A percentile compares a stretch with the other conserved stretches of the same genome.
Evolutionary conservation across 1,140 invertebrate species (phyloP).

Genomic region (Solenopsis invicta): DNA sequence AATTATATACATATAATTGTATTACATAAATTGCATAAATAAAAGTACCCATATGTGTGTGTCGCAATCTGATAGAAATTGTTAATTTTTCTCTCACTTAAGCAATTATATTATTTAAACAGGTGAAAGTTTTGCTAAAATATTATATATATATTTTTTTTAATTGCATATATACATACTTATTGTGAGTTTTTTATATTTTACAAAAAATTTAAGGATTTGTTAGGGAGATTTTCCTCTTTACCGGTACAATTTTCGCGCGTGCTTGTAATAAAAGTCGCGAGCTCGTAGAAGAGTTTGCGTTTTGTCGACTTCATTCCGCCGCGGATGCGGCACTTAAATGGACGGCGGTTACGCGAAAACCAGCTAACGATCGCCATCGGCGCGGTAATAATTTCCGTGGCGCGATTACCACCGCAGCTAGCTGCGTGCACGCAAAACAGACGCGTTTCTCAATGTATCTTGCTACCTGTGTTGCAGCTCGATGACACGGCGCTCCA

Average conservation of each 20-base stretch:
- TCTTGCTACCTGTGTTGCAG: slow-evolving; percentile 89
- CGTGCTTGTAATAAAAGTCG: neutral
- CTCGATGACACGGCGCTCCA: slow-evolving; percentile 98
- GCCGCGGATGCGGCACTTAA: slow-evolving; percentile 40
- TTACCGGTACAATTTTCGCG: neutral
- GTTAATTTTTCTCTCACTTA: neutral
- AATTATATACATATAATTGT: neutral
- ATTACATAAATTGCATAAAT: neutral
- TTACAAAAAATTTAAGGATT: neutral
- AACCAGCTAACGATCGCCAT: slow-evolving; percentile 54
- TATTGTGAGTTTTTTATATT: neutral
- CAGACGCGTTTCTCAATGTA: slow-evolving; percentile 22
- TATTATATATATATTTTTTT: too few relatives aligned
- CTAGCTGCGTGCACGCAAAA: slow-evolving; percentile 31
- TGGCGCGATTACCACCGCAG: slow-evolving; percentile 27
- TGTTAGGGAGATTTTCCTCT: neutral
- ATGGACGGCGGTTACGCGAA: slow-evolving; percentile 71
- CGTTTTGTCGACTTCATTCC: neutral
- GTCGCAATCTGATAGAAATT: neutral
- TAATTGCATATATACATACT: neutral
- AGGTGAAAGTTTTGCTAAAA: neutral
- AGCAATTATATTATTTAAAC: neutral
- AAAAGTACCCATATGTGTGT: too few relatives aligned
- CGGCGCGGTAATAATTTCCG: slow-evolving; percentile 56
- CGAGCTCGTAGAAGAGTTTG: neutral